Evolutionary conservation across 1,140 invertebrate genomes (phyloP).

Genomic region (Formica selysi): DNA sequence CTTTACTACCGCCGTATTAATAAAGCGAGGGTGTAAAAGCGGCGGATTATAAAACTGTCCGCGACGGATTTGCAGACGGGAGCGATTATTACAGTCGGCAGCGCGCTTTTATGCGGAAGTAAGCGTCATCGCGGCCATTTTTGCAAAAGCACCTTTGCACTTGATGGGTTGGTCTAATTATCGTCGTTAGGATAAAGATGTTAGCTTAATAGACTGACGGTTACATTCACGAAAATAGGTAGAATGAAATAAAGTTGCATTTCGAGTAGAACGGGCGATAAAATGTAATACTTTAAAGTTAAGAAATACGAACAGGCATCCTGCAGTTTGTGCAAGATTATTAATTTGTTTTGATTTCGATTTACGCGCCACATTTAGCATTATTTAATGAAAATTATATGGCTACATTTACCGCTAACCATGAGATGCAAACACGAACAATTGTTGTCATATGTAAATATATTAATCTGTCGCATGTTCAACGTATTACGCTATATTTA

Average conservation of each 20-base stretch:
- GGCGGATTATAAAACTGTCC: conserved; percentile 58
- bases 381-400: neutral
- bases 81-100: conserved; percentile 34
- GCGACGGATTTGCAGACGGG: conserved; percentile 45
- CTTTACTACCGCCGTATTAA: conserved; percentile 44
- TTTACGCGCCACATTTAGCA: neutral
- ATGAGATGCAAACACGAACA: neutral
- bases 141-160: conserved; percentile 8
- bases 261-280: neutral
- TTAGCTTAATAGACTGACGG: neutral
- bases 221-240: neutral
- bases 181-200: neutral
- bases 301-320: neutral
- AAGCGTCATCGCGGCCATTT: conserved; percentile 34
- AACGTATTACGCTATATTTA: conserved; percentile 6
- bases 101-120: conserved; percentile 45
- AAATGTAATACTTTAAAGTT: neutral
- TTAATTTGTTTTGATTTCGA: conserved; percentile 6
- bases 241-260: neutral
- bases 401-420: neutral
- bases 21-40: conserved; percentile 49
- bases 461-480: conserved; percentile 22
- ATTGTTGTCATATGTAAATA: neutral
- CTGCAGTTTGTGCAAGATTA: neutral
- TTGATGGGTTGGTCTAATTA: conserved; percentile 31